These are phyloP conservation scores for Ornithorhynchus anatinus DNA, from an alignment of 2,113 vertebrate genomes.

Conservation along the genomic window DNA sequence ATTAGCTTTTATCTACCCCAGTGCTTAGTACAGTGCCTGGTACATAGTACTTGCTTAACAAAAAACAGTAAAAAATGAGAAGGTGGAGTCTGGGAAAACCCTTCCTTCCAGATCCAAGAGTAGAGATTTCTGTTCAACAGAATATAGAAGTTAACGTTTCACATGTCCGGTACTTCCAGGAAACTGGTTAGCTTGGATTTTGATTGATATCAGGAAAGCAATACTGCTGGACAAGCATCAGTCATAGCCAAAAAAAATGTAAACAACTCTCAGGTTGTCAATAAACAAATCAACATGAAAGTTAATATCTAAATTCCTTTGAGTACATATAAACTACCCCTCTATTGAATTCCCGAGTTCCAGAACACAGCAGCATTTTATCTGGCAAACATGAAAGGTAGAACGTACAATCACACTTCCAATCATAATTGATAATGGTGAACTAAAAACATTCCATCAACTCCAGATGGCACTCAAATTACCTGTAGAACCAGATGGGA, in stretches of 20 bases:
- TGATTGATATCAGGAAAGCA: no score
- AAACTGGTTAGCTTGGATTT: no score
- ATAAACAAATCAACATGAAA: background rate
- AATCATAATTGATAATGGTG: constrained; percentile 28
- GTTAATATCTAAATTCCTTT: background rate
- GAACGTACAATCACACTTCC: background rate
- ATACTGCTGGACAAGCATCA: background rate
- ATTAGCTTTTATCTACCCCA: no score
- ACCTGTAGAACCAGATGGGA: constrained; percentile 5
- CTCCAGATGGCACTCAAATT: constrained; percentile 37
- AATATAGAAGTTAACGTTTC: no score
- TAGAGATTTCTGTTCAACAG: no score
- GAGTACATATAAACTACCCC: background rate
- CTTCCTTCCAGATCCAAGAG: no score
- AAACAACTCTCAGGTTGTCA: background rate
- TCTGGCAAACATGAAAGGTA: background rate
- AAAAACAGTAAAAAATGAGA: no score
- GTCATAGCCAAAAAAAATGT: background rate
- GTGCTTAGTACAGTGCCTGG: no score
- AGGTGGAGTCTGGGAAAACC: no score
- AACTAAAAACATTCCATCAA: constrained; percentile 39
- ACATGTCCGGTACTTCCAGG: no score
- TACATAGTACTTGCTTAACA: no score
- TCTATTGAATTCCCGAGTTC: background rate
- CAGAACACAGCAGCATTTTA: constrained; percentile 1